Evolutionary conservation across 1,140 invertebrate genomes (phyloP).

Genomic region (Centruroides vittatus): DNA sequence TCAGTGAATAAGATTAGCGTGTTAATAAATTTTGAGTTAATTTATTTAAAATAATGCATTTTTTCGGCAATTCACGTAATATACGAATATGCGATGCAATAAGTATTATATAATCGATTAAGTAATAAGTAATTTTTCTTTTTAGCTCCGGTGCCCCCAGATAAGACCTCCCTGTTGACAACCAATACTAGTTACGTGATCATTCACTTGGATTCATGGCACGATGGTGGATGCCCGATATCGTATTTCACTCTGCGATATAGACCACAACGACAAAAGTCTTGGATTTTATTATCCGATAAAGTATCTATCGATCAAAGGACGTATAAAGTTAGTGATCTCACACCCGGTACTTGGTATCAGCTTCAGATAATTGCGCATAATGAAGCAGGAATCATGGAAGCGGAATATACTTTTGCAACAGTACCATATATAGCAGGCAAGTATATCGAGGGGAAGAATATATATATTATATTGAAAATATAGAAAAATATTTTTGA

Average conservation of each 20-base stretch:
- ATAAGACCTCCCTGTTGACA: conserved; percentile 29
- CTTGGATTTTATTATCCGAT: conserved; percentile 13
- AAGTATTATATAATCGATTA: too few relatives aligned
- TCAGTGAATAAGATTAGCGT: too few relatives aligned
- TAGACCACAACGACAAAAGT: conserved; percentile 18
- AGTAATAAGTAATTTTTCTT: too few relatives aligned
- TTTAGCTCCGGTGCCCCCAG: conserved; percentile 19
- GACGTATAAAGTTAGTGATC: conserved; percentile 34
- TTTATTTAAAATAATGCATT: too few relatives aligned
- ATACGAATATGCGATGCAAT: too few relatives aligned
- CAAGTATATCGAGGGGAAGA: too few relatives aligned
- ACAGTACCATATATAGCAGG: conserved; percentile 26
- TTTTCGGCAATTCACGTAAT: too few relatives aligned
- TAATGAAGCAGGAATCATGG: conserved; percentile 78
- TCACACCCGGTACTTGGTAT: conserved; percentile 69
- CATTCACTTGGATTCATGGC: conserved; percentile 57
- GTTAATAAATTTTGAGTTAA: too few relatives aligned
- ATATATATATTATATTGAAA: too few relatives aligned
- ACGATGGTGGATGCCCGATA: conserved; percentile 63
- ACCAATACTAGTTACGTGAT: conserved; percentile 52
- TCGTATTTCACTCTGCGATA: conserved; percentile 48
- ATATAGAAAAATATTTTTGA: too few relatives aligned
- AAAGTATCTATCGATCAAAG: conserved; percentile 11
- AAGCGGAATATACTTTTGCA: conserved; percentile 61
- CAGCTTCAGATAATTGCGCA: conserved; percentile 70